Percentiles rank a stretch among this genome's conserved stretches.
Evolutionary conservation across 1,140 invertebrate genomes (phyloP).

Genomic region (Scaptomyza hsui): DNA sequence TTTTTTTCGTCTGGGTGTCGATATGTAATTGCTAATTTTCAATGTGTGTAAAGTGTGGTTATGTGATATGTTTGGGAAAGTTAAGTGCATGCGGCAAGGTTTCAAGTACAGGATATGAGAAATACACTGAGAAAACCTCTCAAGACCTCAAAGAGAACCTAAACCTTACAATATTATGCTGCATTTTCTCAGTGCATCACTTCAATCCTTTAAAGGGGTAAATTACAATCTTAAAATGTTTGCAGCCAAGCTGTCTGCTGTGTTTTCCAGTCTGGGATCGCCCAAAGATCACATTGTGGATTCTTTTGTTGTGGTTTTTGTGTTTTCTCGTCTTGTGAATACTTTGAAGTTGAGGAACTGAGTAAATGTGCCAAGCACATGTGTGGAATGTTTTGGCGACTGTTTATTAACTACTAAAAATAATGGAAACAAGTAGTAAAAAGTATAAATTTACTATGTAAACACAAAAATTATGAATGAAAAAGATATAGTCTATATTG

Average conservation of each 20-base stretch:
- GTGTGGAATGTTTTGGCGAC: conserved; percentile 56
- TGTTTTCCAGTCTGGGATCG: background rate
- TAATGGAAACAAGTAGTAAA: conserved; percentile 82
- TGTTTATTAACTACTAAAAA: conserved; percentile 82
- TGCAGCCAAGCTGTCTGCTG: conserved; percentile 71
- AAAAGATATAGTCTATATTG: conserved; percentile 26
- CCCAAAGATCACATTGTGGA: background rate
- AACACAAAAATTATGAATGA: conserved; percentile 72
- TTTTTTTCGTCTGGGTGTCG: conserved; percentile 60
- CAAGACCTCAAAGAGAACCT: background rate
- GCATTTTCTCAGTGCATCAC: background rate
- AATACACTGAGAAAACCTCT: background rate
- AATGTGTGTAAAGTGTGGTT: conserved; percentile 26
- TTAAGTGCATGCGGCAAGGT: background rate
- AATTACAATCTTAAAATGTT: conserved; percentile 43
- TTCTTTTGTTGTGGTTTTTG: conserved; percentile 37
- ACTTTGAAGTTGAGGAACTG: background rate
- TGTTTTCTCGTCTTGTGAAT: conserved; percentile 31
- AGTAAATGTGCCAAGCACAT: conserved; percentile 51
- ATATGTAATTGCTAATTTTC: conserved; percentile 74
- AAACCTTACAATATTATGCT: too few species aligned
- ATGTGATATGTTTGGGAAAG: conserved; percentile 62
- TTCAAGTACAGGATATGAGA: conserved; percentile 57
- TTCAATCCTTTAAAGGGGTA: conserved; percentile 35
- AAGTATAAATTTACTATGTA: conserved; percentile 83